phyloP scores from a whole-genome alignment of 2,797 vertebrate genomes.

The Bradypus variegatus region DNA sequence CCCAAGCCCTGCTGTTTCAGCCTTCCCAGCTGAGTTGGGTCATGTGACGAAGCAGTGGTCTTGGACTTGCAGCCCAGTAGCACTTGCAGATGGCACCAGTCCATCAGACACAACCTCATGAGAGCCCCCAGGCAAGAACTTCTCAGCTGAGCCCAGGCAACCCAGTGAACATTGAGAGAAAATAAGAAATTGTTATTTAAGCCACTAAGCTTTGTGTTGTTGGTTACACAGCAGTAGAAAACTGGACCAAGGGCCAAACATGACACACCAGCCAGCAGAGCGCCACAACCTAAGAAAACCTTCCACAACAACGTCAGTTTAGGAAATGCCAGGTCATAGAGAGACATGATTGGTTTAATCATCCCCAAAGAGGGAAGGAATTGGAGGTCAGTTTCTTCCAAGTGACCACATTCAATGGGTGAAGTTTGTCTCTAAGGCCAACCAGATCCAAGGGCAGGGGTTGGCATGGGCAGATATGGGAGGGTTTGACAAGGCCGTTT shows the following conservation, averaged over 20 bases:
- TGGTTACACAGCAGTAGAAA: no score
- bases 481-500: not conserved
- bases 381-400: not conserved
- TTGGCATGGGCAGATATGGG: no score
- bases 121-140: not conserved
- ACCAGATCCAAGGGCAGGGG: not conserved
- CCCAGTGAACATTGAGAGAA: rapidly evolving
- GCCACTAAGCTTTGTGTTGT: no score
- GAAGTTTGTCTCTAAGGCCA: rapidly evolving
- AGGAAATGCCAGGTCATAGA: rapidly evolving
- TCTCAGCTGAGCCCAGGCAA: not conserved
- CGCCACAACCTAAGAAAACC: not conserved
- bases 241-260: rapidly evolving
- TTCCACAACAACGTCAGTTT: no score
- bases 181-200: not conserved
- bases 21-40: not conserved
- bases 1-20: no score
- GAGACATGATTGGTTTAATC: no score
- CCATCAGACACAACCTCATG: no score
- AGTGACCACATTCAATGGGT: not conserved
- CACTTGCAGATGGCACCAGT: not conserved
- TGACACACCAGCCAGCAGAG: rapidly evolving
- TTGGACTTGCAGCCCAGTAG: no score
- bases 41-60: not conserved
- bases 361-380: rapidly evolving